Evolutionary conservation across 2,888 invertebrate genomes (phyloP).

Genomic region (Aromia moschata): DNA sequence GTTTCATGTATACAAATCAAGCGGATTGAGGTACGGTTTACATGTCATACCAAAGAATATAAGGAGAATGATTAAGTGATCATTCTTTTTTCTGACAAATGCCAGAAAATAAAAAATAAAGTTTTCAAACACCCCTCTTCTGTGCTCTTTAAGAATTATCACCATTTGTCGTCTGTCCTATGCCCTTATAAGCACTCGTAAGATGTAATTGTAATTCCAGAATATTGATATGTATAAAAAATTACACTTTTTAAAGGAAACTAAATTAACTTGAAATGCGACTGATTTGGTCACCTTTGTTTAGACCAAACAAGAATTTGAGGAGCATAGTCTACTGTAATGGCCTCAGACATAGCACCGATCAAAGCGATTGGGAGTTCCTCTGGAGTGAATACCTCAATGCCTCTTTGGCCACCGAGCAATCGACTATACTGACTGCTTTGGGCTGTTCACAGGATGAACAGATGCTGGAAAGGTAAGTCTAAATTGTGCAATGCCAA

Average conservation of each 20-base stretch:
- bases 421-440: slow-evolving; percentile 4
- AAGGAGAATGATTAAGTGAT: too few relatives aligned
- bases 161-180: too few relatives aligned
- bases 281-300: too few relatives aligned
- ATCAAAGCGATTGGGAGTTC: slow-evolving; percentile 20
- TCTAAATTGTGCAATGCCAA: not conserved
- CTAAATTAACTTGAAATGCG: not conserved
- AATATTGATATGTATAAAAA: too few relatives aligned
- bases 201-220: too few relatives aligned
- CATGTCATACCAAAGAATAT: too few relatives aligned
- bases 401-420: slow-evolving; percentile 5
- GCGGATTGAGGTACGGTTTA: slow-evolving; percentile 15
- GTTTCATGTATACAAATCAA: slow-evolving; percentile 15
- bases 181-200: too few relatives aligned
- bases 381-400: slow-evolving; percentile 9
- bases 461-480: slow-evolving; percentile 11
- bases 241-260: too few relatives aligned
- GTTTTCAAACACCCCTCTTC: too few relatives aligned
- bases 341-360: slow-evolving; percentile 12
- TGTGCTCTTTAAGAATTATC: too few relatives aligned
- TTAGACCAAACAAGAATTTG: slow-evolving; percentile 12
- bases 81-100: too few relatives aligned
- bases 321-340: slow-evolving; percentile 15
- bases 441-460: slow-evolving; percentile 10
- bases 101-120: too few relatives aligned